Conservation (phyloP, 2,888 invertebrate species). For the Dolichomitus sp. region DNA sequence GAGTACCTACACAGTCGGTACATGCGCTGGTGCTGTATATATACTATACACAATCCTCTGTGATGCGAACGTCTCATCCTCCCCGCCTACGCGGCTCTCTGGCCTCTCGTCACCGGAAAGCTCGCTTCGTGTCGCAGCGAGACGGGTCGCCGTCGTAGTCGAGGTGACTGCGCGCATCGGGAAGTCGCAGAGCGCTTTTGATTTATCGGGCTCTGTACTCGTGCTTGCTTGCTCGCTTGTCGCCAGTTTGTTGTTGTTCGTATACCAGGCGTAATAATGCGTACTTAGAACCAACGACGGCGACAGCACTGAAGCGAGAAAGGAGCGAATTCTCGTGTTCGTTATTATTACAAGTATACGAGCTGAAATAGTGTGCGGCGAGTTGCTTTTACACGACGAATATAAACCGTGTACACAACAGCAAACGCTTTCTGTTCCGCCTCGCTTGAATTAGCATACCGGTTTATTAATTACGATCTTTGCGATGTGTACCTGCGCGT, state of each 20-base stretch:
- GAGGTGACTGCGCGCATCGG: conserved; percentile 68
- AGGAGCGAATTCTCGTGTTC: conserved; percentile 56
- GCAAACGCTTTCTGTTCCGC: conserved; percentile 74
- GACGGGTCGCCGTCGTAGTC: conserved; percentile 61
- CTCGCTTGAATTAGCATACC: conserved; percentile 79
- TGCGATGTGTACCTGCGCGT: conserved; percentile 39
- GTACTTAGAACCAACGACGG: conserved; percentile 61
- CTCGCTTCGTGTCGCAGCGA: conserved; percentile 59
- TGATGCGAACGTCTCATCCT: conserved; percentile 66
- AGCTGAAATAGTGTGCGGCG: conserved; percentile 1
- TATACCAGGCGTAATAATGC: conserved; percentile 63
- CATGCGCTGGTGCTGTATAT: not conserved
- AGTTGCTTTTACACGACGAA: conserved; percentile 42
- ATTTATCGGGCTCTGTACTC: conserved; percentile 77
- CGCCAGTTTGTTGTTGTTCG: conserved; percentile 58
- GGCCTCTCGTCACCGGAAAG: conserved; percentile 65
- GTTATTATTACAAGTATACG: conserved; percentile 29
- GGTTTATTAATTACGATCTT: conserved; percentile 81
- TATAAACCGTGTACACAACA: conserved; percentile 59
- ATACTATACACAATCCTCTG: conserved; percentile 53
- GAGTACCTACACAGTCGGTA: conserved; percentile 63
- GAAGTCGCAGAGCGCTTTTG: conserved; percentile 73
- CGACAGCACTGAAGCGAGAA: conserved; percentile 67
- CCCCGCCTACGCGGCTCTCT: conserved; percentile 64
- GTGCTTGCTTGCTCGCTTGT: conserved; percentile 68